These are phyloP conservation scores for Dromiciops gliroides DNA, from an alignment of 2,113 vertebrate species.

Conservation along the genomic window DNA sequence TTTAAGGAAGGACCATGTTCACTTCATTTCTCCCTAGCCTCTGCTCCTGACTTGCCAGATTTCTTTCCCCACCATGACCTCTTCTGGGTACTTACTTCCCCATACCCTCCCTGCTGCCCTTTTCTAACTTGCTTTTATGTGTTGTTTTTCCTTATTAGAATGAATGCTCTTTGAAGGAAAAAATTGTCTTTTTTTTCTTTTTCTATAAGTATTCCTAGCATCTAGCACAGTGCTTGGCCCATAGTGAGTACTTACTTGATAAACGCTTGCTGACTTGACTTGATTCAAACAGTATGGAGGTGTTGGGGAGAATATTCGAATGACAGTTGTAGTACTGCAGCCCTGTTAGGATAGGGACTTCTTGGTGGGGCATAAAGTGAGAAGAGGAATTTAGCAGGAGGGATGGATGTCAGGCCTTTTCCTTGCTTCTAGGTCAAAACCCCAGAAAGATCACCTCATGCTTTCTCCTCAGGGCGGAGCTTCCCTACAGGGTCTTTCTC, in stretches of 20 bases:
- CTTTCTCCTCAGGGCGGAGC: no score
- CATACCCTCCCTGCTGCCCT: background rate
- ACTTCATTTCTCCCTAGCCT: background rate
- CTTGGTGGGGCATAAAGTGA: no score
- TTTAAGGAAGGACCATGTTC: background rate
- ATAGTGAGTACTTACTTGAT: background rate
- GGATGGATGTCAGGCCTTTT: no score
- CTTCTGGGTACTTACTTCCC: background rate
- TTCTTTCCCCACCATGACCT: background rate
- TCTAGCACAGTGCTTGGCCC: no score
- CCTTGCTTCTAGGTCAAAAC: no score
- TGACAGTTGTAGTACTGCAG: no score
- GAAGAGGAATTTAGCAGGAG: no score
- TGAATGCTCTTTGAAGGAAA: no score
- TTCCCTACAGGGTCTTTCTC: no score
- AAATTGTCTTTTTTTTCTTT: background rate
- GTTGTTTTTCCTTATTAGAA: no score
- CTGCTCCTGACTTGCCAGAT: background rate
- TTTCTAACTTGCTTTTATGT: background rate
- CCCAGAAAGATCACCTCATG: no score
- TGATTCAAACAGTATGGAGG: background rate
- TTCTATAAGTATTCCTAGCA: background rate
- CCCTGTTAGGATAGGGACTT: no score
- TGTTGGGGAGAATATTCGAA: background rate
- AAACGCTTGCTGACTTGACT: background rate